Base-by-base conservation (phyloP, 2,797 vertebrate genomes). In the Mionectes olivaceus region DNA sequence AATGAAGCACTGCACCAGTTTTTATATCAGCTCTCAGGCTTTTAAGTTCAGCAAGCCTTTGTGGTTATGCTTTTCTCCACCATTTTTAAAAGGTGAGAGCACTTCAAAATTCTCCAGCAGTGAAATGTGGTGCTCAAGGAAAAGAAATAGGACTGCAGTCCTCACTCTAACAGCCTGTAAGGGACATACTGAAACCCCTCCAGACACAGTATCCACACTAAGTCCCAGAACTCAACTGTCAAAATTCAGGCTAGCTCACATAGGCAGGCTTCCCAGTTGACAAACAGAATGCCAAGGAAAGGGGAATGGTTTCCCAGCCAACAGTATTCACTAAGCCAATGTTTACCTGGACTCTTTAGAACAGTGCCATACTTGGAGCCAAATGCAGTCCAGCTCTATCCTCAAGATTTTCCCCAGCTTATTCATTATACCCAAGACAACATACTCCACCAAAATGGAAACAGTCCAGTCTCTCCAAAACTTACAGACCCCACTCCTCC, bases 291-390 rank as follows among this genome's bases (percentile, higher is more conserved):
- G 46, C 32, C 32, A n/a, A 79, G 27, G 74, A 63, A 81, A 73
- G 24, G 35, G 35, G 21, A 84, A 73, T 41, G 37, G 67, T 87
- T 91, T 91, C 80, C 70, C 73, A 84, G 87, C 67, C 77, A 93
- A 61, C 69, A n/a, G 30, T 14, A 46, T 41, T 86, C 85, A 69
- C 55, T 69, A 65, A 75, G 52, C 39, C 67, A 87, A 3, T 32
- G 2, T 80, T 94, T 87, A 89, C 64, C 83, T 70, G 25, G 33
- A 74, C 18, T 60, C 28, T 87, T 83, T n/a, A 64, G 27, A 71
- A 24, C 16, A 60, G 33, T 19, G 14, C 21, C 60, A 44, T 18
- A n/a, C 35, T 25, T 9, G 2, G 50, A 84, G 50, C 59, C 33
- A 87, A 94, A 74, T 3, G 33, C 37, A 43, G 27, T 9, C 0